phyloP scores from a whole-genome alignment of 2,797 vertebrate genomes.

The Echiichthys vipera region DNA sequence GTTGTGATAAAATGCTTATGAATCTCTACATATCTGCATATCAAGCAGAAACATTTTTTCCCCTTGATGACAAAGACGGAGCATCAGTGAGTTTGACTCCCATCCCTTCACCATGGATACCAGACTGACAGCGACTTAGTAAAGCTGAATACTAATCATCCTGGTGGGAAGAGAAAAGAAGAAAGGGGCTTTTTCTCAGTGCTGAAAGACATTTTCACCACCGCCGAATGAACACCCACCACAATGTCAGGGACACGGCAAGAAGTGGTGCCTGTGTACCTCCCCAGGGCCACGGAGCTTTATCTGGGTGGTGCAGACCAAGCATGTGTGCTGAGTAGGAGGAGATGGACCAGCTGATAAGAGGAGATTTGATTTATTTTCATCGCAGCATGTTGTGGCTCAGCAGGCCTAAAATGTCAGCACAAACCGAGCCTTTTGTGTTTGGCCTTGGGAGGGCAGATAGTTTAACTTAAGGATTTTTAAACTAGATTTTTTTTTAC shows the following conservation, averaged over 20 bases:
- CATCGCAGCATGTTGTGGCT: slow-evolving; percentile 35
- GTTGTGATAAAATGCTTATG: slow-evolving; percentile 15
- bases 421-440: slow-evolving; percentile 35
- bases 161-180: slow-evolving; percentile 41
- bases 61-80: slow-evolving; percentile 52
- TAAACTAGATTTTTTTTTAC: slow-evolving; percentile 4
- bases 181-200: slow-evolving; percentile 22
- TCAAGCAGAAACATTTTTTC: slow-evolving; percentile 40
- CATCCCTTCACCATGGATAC: slow-evolving; percentile 80
- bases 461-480: slow-evolving; percentile 11
- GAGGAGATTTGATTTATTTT: slow-evolving; percentile 68
- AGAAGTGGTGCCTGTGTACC: slow-evolving; percentile 28
- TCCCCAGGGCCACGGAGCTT: slow-evolving; percentile 40
- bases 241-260: slow-evolving; percentile 29
- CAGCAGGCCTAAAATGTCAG: slow-evolving; percentile 50
- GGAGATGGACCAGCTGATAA: slow-evolving; percentile 68
- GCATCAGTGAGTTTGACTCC: slow-evolving; percentile 57
- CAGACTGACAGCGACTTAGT: slow-evolving; percentile 63
- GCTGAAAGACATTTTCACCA: slow-evolving; percentile 55
- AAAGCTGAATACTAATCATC: slow-evolving; percentile 72
- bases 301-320: slow-evolving; percentile 63
- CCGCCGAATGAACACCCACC: slow-evolving; percentile 44
- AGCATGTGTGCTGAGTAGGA: slow-evolving; percentile 62
- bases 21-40: slow-evolving; percentile 49
- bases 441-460: slow-evolving; percentile 14